Evolutionary conservation across 2,113 vertebrate genomes (phyloP).

Genomic region (Sinocyclocheilus grahami): DNA sequence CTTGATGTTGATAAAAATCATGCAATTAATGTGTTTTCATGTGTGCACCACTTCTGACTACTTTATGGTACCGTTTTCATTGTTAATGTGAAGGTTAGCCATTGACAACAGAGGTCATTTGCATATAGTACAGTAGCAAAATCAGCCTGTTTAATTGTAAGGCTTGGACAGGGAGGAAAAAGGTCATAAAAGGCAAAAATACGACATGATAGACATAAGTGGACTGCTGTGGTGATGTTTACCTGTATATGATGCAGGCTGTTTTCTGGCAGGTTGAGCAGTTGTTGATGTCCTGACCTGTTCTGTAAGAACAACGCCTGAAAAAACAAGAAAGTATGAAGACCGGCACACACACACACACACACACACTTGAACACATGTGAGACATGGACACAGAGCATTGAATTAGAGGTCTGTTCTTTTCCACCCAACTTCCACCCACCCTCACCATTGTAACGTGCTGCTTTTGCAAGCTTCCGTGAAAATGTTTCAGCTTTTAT

Average conservation of each 20-base stretch:
- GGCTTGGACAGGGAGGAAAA: neutral
- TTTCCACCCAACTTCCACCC: neutral
- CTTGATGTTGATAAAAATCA: neutral
- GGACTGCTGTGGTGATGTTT: conserved; percentile 45
- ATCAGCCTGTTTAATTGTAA: neutral
- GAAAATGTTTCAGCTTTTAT: no score
- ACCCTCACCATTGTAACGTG: no score
- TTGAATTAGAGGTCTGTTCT: conserved; percentile 2
- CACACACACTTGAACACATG: neutral
- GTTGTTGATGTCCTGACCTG: conserved; percentile 98
- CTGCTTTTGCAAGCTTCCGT: no score
- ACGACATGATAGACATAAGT: neutral
- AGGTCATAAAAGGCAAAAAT: neutral
- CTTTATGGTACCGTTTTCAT: no score
- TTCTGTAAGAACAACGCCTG: conserved; percentile 94
- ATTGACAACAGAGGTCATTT: neutral
- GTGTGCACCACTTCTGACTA: neutral
- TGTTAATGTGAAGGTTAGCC: neutral
- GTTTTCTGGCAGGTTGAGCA: conserved; percentile 97
- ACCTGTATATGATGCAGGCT: conserved; percentile 99
- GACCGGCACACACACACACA: conserved; percentile 18
- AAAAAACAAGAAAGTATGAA: neutral
- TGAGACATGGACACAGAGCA: neutral
- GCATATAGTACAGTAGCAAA: neutral
- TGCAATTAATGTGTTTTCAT: neutral